Conservation (phyloP, 2,888 invertebrate species). For the Neoascia interrupta region DNA sequence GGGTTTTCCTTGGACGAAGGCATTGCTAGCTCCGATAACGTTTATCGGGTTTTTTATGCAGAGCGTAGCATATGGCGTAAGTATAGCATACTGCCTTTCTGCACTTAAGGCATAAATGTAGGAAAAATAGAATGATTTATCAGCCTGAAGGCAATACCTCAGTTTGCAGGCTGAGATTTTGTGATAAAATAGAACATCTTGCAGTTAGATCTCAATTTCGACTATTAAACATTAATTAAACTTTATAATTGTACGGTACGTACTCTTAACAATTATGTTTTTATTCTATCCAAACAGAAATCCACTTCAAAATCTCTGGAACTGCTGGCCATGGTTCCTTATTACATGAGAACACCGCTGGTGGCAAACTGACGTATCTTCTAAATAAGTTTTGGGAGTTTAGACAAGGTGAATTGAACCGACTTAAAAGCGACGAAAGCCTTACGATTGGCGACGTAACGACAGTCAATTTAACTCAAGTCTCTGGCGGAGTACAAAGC, state of each 20-base stretch:
- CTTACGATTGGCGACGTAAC: slow-evolving; percentile 86
- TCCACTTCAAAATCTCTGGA: slow-evolving; percentile 84
- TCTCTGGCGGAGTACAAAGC: slow-evolving; percentile 88
- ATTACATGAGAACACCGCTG: slow-evolving; percentile 86
- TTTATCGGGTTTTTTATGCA: slow-evolving; percentile 83
- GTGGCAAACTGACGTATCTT: slow-evolving; percentile 85
- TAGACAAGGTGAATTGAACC: slow-evolving; percentile 82
- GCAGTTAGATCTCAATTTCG: no score
- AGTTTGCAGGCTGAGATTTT: no score
- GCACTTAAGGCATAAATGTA: neutral
- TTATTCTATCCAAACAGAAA: slow-evolving; percentile 79
- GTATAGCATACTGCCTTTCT: no score
- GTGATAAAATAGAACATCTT: no score
- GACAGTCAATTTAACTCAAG: slow-evolving; percentile 86
- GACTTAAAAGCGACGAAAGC: slow-evolving; percentile 80
- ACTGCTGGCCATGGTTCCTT: slow-evolving; percentile 89
- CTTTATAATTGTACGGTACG: no score
- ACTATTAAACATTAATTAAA: no score
- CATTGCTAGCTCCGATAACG: slow-evolving; percentile 85
- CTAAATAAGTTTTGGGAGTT: slow-evolving; percentile 85
- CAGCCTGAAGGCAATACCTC: no score
- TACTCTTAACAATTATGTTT: no score
- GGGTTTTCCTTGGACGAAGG: slow-evolving; percentile 92
- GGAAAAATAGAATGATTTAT: neutral
- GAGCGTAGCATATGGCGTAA: slow-evolving; percentile 87